Evolutionary conservation across 2,888 invertebrate species (phyloP), one percentile per base, ranked within the genome.

Genomic region (Drosophila kambysellisi): DNA sequence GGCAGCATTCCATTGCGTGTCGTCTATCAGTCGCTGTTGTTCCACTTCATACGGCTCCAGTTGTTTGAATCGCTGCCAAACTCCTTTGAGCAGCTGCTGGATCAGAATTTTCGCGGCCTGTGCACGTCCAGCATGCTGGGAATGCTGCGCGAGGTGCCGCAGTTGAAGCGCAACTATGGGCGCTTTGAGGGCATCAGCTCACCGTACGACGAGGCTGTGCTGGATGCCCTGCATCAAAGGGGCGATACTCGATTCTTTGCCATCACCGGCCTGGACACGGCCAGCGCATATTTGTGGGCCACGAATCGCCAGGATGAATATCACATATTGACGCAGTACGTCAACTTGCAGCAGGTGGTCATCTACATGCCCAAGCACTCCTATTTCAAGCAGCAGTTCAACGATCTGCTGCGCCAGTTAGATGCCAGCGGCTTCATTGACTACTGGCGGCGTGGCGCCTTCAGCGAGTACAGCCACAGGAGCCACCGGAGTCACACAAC

Each of bases 291-390:
- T 62, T 9, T 84, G 35, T 57, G 62, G 2, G 64, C 70, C 11
- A 67, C 46, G 1, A 58, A 67, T 7, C 68, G 64, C 0, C 33
- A 51, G 29, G 39, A 46, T 0, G 56, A 37, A 15, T 87, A 71
- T 11, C 59, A 70, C n/a, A 72, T 70, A n/a, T 35, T 85, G 33
- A n/a, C 59, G 17, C 75, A 82, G 56, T 70, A 67, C 9, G 60
- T 85, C 60, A 82, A 77, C 12, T 46, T 82, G 11, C 86, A 86
- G 30, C 83, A 80, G 35, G 39, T 81, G 30, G 79, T 74, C 35
- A 74, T 91, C 30, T 90, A 90, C 48, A 78, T 91, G 73, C 74
- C 82, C 6, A 91, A 90, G 62, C 91, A 91, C 48, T 87, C 91
- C 4, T 88, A 74, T 62, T 80, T 91, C n/a, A 76, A 75, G 5